Conservation (phyloP, 2,113 vertebrate species). For the Sorex fumeus region DNA sequence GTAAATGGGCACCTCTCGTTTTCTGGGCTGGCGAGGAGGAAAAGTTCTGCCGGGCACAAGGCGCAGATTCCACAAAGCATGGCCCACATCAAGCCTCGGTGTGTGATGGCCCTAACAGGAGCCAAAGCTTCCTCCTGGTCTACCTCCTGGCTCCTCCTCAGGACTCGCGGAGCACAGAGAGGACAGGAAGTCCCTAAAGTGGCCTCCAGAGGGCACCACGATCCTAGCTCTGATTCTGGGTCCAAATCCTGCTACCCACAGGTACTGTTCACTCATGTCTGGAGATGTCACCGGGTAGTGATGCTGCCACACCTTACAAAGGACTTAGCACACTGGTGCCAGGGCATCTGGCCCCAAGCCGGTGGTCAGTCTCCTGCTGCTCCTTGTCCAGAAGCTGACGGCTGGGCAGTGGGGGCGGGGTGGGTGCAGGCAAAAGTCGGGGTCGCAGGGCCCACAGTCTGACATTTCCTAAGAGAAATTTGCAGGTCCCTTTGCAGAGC, state of each 20-base stretch:
- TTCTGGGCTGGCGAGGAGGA: rapidly evolving
- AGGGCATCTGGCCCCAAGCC: neutral
- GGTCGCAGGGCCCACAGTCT: neutral
- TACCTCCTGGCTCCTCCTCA: too few species aligned
- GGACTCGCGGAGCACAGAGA: too few species aligned
- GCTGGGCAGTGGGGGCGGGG: rapidly evolving
- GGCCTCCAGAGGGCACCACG: conserved; percentile 66
- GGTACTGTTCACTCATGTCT: neutral
- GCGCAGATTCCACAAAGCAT: neutral
- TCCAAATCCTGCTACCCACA: neutral
- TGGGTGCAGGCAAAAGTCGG: rapidly evolving
- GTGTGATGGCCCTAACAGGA: neutral
- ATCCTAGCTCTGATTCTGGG: neutral
- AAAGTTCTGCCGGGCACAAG: neutral
- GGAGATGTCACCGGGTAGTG: neutral
- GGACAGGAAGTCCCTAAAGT: neutral
- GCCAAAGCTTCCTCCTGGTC: rapidly evolving
- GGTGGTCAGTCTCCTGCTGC: neutral
- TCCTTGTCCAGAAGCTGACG: neutral
- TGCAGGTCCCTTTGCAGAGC: neutral
- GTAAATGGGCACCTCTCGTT: neutral
- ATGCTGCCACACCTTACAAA: neutral
- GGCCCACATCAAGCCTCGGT: neutral
- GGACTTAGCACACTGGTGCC: neutral
- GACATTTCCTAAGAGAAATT: neutral